These are phyloP conservation scores for Hylaeus anthracinus DNA, from an alignment of 1,140 invertebrate genomes.

Conservation along the genomic window DNA sequence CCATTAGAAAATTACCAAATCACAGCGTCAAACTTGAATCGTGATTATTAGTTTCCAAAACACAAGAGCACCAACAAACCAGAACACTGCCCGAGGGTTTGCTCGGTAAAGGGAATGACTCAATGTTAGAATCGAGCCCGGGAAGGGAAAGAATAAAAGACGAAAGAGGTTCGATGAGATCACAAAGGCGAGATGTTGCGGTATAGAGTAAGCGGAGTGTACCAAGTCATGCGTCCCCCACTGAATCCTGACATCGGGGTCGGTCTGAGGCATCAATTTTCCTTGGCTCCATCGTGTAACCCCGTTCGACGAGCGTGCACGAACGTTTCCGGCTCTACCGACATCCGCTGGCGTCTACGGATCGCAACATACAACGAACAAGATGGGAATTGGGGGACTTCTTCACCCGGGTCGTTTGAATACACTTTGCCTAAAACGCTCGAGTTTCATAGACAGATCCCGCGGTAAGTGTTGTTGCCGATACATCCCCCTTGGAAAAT, in stretches of 20 bases:
- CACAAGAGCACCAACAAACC: too few species aligned
- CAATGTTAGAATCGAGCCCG: not conserved
- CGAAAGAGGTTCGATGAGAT: slow-evolving; percentile 6
- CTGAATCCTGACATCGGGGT: slow-evolving; percentile 44
- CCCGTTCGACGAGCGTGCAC: slow-evolving; percentile 58
- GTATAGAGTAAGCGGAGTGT: slow-evolving; percentile 1
- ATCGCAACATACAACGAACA: slow-evolving; percentile 56
- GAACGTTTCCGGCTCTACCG: slow-evolving; percentile 53
- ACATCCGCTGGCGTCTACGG: slow-evolving; percentile 53
- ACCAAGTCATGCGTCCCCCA: slow-evolving; percentile 27
- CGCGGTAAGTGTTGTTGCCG: slow-evolving; percentile 41
- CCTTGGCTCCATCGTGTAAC: slow-evolving; percentile 48
- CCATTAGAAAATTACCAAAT: too few species aligned
- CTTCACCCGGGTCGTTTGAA: slow-evolving; percentile 60
- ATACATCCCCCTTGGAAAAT: slow-evolving; percentile 16
- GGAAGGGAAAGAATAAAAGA: slow-evolving; percentile 14
- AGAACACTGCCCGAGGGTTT: too few species aligned
- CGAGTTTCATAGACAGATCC: slow-evolving; percentile 50
- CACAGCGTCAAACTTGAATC: too few species aligned
- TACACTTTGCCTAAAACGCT: slow-evolving; percentile 62
- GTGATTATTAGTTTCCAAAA: too few species aligned
- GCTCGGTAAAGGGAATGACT: not conserved
- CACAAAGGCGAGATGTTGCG: slow-evolving; percentile 21
- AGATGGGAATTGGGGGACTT: slow-evolving; percentile 62
- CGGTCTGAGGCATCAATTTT: slow-evolving; percentile 59